These are phyloP conservation scores for Xiphorhynchus erythropygius DNA, from an alignment of 2,797 vertebrate genomes.

Conservation along the genomic window DNA sequence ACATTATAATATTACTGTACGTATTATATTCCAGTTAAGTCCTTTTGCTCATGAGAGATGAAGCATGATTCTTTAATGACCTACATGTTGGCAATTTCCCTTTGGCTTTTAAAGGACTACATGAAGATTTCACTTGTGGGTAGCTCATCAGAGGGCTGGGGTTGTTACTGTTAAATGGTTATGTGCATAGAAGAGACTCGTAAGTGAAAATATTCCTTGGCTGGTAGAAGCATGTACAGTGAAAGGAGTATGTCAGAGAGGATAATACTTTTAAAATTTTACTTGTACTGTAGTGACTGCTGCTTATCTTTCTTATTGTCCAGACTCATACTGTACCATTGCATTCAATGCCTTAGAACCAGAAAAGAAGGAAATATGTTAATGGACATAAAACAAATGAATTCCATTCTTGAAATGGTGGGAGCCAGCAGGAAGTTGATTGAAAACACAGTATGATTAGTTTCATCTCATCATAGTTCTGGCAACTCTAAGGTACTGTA, in stretches of 20 bases:
- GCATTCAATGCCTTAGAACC: neutral
- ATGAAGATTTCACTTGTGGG: neutral
- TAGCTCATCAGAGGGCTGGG: neutral
- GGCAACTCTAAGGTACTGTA: conserved; percentile 36
- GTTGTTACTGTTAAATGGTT: neutral
- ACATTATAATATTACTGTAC: neutral
- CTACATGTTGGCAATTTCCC: neutral
- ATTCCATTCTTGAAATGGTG: conserved; percentile 60
- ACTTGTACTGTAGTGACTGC: neutral
- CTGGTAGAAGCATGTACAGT: neutral
- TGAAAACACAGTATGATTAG: conserved; percentile 55
- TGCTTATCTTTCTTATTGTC: neutral
- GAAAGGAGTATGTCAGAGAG: neutral
- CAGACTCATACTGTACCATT: neutral
- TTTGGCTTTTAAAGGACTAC: neutral
- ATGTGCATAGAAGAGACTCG: neutral
- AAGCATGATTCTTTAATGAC: neutral
- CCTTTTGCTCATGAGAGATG: neutral
- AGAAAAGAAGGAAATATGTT: conserved; percentile 4
- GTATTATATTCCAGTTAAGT: neutral
- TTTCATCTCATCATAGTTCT: conserved; percentile 63
- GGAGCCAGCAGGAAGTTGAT: conserved; percentile 59
- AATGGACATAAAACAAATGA: conserved; percentile 30
- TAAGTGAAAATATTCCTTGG: neutral
- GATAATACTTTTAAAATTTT: neutral